Percentiles rank a stretch among this genome's conserved stretches.
phyloP scores from a whole-genome alignment of 1,140 invertebrate genomes.

The Scaptodrosophila lebanonensis region DNA sequence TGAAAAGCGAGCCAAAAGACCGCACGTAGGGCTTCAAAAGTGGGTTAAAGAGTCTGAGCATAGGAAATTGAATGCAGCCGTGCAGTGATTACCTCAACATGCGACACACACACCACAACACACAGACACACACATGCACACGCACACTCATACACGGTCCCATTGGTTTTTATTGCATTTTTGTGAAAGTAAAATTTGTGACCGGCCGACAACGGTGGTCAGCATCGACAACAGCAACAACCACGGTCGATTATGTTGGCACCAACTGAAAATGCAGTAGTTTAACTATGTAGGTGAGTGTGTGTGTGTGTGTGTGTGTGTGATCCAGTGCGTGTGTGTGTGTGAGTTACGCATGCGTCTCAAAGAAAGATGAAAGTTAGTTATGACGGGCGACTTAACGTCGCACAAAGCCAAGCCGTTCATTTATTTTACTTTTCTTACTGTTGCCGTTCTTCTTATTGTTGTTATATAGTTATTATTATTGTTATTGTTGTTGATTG shows the following conservation, averaged over 20 bases:
- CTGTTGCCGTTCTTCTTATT: too few species aligned
- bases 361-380: too few species aligned
- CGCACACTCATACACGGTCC: slow-evolving; percentile 3
- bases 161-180: slow-evolving; percentile 28
- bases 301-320: too few species aligned
- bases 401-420: too few species aligned
- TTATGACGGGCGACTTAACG: too few species aligned
- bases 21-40: slow-evolving; percentile 40
- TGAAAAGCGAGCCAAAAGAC: slow-evolving; percentile 49
- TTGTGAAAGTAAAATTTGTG: slow-evolving; percentile 54
- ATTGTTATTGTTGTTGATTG: too few species aligned
- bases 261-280: too few species aligned
- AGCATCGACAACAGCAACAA: too few species aligned
- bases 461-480: too few species aligned
- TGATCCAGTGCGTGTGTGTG: too few species aligned
- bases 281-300: too few species aligned
- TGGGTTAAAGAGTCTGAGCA: slow-evolving; percentile 69
- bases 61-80: slow-evolving; percentile 44
- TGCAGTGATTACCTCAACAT: slow-evolving; percentile 31
- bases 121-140: slow-evolving; percentile 10
- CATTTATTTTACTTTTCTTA: too few species aligned
- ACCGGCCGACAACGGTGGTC: slow-evolving; percentile 22
- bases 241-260: neutral
- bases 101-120: slow-evolving; percentile 5
- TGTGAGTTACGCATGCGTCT: slow-evolving; percentile 38